Evolutionary conservation across 2,113 vertebrate genomes (phyloP), one percentile per base, ranked within the genome.

Genomic region (Galeopterus variegatus): DNA sequence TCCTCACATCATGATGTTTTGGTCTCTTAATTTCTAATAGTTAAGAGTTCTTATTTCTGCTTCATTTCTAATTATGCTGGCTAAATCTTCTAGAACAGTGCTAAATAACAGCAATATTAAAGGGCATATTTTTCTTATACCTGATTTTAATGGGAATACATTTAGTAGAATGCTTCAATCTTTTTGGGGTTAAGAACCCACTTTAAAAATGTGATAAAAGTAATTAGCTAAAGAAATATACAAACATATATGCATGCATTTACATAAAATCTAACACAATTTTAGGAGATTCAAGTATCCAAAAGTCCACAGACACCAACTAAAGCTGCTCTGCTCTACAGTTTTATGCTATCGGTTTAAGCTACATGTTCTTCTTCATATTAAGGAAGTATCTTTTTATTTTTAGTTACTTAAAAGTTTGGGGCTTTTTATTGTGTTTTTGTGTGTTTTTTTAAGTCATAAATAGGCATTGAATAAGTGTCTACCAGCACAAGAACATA

Each of bases 161-260:
- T 80, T 87, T 56, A 64, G 21, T 56, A 88, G 52, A 91, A 60
- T 56, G 28, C 11, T 7, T 81, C 19, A 48, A 67, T 87, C 75
- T 54, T 84, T 83, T 76, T 21, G 54, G 52, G 19, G 13, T 91
- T 92, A 86, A 91, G 54, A 86, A 77, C 56, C 60, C 8, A 83
- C 19, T 75, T 79, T 88, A 18, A 94, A 94, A 88, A 77, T 56
- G 31, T 88, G 69, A 75, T 58, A 65, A 81, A 96, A 76, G 50
- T 94, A 90, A 75, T 36, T 92, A 77, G n/a, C 28, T 88, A 83
- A 31, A 88, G 54, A 92, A 94, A 92, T 67, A 88, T 12, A 88
- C 10, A 65, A 56, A n/a, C 6, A 82, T 48, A 62, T 18, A 48
- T 31, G 2, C 19, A 84, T 65, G 33, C 7, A 64, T 85, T 93